Evolutionary conservation across 2,888 invertebrate species (phyloP), one percentile per base, ranked within the genome.

Genomic region (Dasypogon diadema): DNA sequence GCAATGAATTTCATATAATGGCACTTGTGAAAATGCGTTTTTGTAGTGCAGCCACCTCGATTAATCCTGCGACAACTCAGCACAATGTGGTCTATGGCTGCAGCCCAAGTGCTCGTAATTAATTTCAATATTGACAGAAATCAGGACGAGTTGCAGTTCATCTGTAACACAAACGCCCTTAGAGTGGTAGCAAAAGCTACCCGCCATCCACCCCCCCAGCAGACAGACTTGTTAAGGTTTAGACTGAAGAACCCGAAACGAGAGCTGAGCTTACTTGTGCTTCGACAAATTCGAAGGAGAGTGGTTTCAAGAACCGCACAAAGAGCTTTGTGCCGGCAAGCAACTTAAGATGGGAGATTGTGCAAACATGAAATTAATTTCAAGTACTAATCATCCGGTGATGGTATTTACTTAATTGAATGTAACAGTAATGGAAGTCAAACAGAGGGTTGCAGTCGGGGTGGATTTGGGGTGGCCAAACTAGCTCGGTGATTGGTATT

Each of bases 361-460:
- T 46, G 78, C 76, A 80, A 80, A 80, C 79, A 79, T 76, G 78
- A 79, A 80, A 80, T 80, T 80, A 80, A 80, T 80, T 80, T 80
- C 77, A 80, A 80, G 79, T 78, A 79, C 79, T 79, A 80, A 80
- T 79, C 79, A 80, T 79, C 70, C 78, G 77, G 76, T 78, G 79
- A 80, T 78, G 79, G 77, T 80, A 80, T 80, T 80, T 80, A 80
- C 79, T 79, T 80, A 79, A 80, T 80, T 80, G 79, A 79, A 79
- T 79, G 80, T 79, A 79, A 79, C 79, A 77, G 79, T 79, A 80
- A 79, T 79, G 79, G 78, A 79, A 79, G 79, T 79, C 77, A 79
- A 79, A 79, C 79, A 79, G 78, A 77, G 65, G 76, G 74, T 76
- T 75, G 76, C 74, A 77, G 77, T 76, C 75, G 78, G 77, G 77